phyloP scores from a whole-genome alignment of 2,113 vertebrate genomes.

The Macrotis lagotis region DNA sequence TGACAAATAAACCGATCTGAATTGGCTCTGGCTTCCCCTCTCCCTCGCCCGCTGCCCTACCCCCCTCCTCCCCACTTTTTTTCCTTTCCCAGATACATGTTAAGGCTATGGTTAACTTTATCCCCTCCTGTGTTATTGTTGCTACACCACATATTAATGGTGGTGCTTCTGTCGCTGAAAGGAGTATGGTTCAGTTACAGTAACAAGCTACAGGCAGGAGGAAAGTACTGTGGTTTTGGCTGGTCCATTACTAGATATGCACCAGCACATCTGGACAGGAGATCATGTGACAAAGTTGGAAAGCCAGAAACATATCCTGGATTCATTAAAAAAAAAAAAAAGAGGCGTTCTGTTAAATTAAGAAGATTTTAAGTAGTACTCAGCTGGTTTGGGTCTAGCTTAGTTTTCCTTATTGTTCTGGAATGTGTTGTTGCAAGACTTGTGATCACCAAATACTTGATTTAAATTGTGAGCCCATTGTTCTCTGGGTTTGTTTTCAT shows the following conservation, averaged over 20 bases:
- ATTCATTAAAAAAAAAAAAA: constrained; percentile 81
- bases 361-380: constrained; percentile 85
- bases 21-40: constrained; percentile 47
- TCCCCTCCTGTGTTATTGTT: constrained; percentile 84
- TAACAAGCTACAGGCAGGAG: constrained; percentile 78
- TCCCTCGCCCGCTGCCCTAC: neutral
- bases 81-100: constrained; percentile 73
- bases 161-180: constrained; percentile 84
- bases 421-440: constrained; percentile 84
- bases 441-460: constrained; percentile 82
- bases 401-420: constrained; percentile 79
- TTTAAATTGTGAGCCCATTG: constrained; percentile 81
- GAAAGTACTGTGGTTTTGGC: constrained; percentile 84
- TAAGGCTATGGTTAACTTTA: constrained; percentile 83
- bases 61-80: constrained; percentile 35
- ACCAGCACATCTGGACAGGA: constrained; percentile 88
- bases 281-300: constrained; percentile 86
- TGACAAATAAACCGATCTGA: constrained; percentile 77
- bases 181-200: constrained; percentile 83
- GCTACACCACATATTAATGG: constrained; percentile 83
- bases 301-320: constrained; percentile 87
- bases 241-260: constrained; percentile 82
- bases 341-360: constrained; percentile 83
- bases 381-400: constrained; percentile 78
- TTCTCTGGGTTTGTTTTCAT: constrained; percentile 78